phyloP scores from a whole-genome alignment of 2,888 invertebrate species.

The Cabera pusaria region DNA sequence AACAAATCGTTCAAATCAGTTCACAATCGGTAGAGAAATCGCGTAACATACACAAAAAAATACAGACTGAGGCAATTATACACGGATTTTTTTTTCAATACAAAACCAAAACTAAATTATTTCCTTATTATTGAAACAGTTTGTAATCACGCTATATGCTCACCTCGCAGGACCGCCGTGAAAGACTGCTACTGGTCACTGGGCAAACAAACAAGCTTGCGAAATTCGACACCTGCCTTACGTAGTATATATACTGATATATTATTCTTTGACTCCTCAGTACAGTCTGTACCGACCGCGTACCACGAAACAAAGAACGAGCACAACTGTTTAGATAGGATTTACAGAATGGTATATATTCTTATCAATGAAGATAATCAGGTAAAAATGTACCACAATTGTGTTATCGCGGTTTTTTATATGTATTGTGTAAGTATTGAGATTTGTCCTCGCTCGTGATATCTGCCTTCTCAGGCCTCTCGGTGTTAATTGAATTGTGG shows the following conservation, averaged over 20 bases:
- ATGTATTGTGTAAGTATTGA: slow-evolving; percentile 29
- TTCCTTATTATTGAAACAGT: slow-evolving; percentile 9
- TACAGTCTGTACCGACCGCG: too few species aligned
- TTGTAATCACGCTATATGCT: slow-evolving; percentile 11
- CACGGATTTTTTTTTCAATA: slow-evolving; percentile 11
- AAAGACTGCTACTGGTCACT: slow-evolving; percentile 9
- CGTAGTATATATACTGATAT: background rate
- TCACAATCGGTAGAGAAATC: too few species aligned
- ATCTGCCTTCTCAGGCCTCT: slow-evolving; percentile 33
- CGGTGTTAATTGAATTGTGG: slow-evolving; percentile 46
- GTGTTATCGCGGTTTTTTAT: slow-evolving; percentile 32
- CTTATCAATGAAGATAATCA: slow-evolving; percentile 32
- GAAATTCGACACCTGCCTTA: slow-evolving; percentile 21
- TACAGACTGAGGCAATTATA: too few species aligned
- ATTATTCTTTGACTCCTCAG: too few species aligned
- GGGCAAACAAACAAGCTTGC: slow-evolving; percentile 11
- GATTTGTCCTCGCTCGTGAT: slow-evolving; percentile 34
- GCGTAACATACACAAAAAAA: too few species aligned
- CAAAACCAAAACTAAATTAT: slow-evolving; percentile 6
- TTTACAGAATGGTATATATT: slow-evolving; percentile 23
- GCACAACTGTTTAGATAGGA: slow-evolving; percentile 29
- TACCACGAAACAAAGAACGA: slow-evolving; percentile 15
- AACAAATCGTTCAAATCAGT: too few species aligned
- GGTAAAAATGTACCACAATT: slow-evolving; percentile 22
- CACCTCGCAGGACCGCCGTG: slow-evolving; percentile 18